Conservation (phyloP, 2,797 vertebrate species). For the Morus bassanus region DNA sequence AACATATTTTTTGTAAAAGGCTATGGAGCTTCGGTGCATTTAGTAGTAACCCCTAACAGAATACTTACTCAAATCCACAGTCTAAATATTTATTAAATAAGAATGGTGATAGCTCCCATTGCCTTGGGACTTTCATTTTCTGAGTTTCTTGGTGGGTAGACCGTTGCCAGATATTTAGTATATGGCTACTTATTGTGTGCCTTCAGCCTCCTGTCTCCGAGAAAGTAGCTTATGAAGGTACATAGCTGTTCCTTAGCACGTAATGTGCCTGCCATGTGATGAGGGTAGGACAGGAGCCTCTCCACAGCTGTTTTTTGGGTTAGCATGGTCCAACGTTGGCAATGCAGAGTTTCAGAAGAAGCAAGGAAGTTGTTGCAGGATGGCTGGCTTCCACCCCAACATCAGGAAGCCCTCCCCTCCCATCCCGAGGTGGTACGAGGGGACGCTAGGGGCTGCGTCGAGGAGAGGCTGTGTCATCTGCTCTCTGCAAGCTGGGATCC, state of each 20-base stretch:
- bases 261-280: accelerated
- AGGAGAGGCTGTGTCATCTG: not conserved
- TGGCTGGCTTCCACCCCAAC: not conserved
- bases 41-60: not conserved
- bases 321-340: not conserved
- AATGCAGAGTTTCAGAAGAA: not conserved
- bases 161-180: not conserved
- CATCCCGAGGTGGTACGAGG: accelerated
- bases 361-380: not conserved
- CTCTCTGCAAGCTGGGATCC: not conserved
- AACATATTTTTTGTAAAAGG: not conserved
- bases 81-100: not conserved
- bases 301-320: not conserved
- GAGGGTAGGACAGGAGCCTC: not conserved
- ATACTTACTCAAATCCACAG: not conserved
- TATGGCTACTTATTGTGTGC: accelerated
- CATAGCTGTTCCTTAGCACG: accelerated
- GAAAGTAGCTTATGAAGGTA: not conserved
- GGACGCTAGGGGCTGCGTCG: not conserved
- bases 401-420: not conserved
- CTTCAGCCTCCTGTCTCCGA: not conserved
- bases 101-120: not conserved
- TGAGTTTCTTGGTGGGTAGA: not conserved
- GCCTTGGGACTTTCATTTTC: not conserved
- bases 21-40: not conserved